phyloP scores from a whole-genome alignment of 2,113 vertebrate genomes.

The Antechinus stuartii region DNA sequence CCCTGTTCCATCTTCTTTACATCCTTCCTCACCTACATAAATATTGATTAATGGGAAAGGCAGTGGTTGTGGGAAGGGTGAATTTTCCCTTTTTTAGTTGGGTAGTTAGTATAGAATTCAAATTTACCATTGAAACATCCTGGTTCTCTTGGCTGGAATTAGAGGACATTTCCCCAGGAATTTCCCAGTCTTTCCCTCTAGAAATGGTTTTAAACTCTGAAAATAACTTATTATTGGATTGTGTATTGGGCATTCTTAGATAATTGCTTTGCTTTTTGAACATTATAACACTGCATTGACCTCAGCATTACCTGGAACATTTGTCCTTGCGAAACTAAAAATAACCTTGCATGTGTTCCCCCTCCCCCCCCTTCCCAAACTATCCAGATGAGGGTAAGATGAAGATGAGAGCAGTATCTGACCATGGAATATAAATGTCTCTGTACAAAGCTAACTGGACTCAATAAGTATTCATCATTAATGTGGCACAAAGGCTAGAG shows the following conservation, averaged over 20 bases:
- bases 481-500: neutral
- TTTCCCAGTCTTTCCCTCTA: neutral
- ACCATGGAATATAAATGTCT: neutral
- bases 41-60: neutral
- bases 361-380: neutral
- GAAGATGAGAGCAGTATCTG: neutral
- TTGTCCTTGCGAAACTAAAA: conserved; percentile 54
- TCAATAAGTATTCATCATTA: neutral
- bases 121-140: conserved; percentile 54
- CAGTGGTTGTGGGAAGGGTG: neutral
- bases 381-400: neutral
- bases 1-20: neutral
- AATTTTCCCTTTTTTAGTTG: neutral
- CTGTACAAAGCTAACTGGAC: neutral
- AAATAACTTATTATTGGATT: conserved; percentile 51
- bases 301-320: conserved; percentile 11
- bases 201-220: conserved; percentile 1
- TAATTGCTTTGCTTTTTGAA: conserved; percentile 22
- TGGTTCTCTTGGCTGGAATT: neutral
- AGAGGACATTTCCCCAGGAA: neutral
- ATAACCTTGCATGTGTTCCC: neutral
- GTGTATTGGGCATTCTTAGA: neutral
- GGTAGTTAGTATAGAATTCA: conserved; percentile 19
- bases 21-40: neutral
- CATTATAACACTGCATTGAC: neutral